phyloP scores from a whole-genome alignment of 2,797 vertebrate species.

The Channa striata region DNA sequence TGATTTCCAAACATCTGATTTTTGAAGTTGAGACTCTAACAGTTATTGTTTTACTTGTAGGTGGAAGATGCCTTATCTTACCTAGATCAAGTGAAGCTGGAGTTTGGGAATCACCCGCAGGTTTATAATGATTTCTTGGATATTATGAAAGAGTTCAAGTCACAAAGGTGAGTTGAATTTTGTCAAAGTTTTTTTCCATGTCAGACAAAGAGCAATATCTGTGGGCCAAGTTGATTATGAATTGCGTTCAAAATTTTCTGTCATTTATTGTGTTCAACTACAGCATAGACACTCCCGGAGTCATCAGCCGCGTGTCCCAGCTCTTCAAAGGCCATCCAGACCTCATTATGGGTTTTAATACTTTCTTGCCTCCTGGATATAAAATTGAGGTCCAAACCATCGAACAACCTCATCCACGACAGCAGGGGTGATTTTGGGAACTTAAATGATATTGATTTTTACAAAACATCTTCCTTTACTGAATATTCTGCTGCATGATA shows the following conservation, averaged over 20 bases:
- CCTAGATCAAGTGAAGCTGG: conserved; percentile 98
- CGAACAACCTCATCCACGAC: conserved; percentile 71
- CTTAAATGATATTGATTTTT: conserved; percentile 52
- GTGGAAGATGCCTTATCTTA: conserved; percentile 99
- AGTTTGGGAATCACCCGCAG: conserved; percentile 99
- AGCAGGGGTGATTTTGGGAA: conserved; percentile 48
- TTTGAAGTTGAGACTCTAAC: neutral
- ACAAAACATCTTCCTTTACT: conserved; percentile 44
- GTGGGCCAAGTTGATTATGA: neutral
- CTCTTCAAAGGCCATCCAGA: conserved; percentile 99
- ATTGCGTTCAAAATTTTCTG: neutral
- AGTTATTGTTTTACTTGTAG: conserved; percentile 71
- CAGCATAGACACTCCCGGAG: conserved; percentile 98
- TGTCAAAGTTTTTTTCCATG: neutral
- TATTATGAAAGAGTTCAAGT: conserved; percentile 99
- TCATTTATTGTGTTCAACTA: conserved; percentile 41
- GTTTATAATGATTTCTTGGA: conserved; percentile 99
- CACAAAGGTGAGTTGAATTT: conserved; percentile 89
- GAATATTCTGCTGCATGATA: conserved; percentile 19
- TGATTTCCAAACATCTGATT: too few relatives aligned
- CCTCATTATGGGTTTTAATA: conserved; percentile 99
- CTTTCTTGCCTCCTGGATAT: conserved; percentile 97
- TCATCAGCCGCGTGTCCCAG: conserved; percentile 98
- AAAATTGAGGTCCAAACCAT: conserved; percentile 99
- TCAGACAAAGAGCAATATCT: neutral